These are phyloP conservation scores for Onychomys leucogaster DNA, from an alignment of 2,797 vertebrate species.

Conservation along the genomic window DNA sequence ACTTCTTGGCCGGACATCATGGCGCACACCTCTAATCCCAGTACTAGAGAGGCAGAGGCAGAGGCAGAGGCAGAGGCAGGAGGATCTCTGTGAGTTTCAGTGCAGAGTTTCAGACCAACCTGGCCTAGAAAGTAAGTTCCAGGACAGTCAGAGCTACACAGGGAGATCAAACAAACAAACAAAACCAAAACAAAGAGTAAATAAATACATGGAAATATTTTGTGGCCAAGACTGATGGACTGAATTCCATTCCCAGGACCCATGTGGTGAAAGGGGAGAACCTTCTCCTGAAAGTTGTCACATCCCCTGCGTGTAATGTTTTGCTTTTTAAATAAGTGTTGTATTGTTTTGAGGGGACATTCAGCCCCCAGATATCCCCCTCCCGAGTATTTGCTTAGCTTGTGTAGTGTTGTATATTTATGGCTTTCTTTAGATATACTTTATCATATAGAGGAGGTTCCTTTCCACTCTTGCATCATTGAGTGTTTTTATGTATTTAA, in stretches of 20 bases:
- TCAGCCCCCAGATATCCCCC: too few relatives aligned
- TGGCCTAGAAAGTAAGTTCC: neutral
- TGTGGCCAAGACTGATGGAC: neutral
- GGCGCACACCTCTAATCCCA: neutral
- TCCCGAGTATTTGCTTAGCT: neutral
- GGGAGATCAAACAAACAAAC: neutral
- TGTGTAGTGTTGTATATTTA: neutral
- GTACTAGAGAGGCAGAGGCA: neutral
- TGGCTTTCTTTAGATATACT: neutral
- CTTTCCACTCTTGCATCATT: neutral
- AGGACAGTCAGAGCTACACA: neutral
- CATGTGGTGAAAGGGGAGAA: neutral
- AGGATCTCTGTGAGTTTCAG: neutral
- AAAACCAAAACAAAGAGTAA: neutral
- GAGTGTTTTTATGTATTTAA: neutral
- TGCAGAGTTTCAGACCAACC: neutral
- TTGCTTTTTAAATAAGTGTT: neutral
- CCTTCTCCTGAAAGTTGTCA: neutral
- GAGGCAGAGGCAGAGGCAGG: neutral
- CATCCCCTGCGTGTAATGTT: neutral
- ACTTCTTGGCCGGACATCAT: neutral
- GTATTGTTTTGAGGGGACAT: neutral
- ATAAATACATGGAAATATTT: neutral
- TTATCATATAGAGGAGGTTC: neutral
- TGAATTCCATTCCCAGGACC: neutral